phyloP scores from a whole-genome alignment of 2,113 vertebrate genomes.

The Archilochus colubris region DNA sequence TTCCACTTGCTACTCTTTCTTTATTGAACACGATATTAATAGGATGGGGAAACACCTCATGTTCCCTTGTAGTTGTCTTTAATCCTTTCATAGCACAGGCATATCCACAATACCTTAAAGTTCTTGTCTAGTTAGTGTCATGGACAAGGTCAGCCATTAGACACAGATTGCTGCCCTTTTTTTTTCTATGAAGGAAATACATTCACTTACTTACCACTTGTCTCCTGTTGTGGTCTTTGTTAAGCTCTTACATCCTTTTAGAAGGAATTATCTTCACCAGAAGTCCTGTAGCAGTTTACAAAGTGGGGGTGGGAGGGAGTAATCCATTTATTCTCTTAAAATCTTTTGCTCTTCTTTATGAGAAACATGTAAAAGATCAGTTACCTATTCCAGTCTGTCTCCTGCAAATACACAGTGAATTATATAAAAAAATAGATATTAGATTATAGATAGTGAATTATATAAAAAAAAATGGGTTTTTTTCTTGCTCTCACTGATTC shows the following conservation, averaged over 20 bases:
- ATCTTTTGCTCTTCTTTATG: not conserved
- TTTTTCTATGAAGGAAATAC: not conserved
- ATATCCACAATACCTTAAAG: not conserved
- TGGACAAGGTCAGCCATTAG: not conserved
- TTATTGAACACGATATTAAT: not conserved
- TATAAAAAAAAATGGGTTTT: not conserved
- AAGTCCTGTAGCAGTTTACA: not conserved
- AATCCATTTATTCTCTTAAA: not conserved
- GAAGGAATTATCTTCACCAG: not conserved
- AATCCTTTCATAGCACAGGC: not conserved
- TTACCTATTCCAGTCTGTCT: not conserved
- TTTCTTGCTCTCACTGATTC: not conserved
- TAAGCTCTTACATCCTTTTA: not conserved
- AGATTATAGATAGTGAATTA: too few species aligned
- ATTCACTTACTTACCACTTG: not conserved
- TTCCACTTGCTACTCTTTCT: not conserved
- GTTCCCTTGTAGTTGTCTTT: not conserved
- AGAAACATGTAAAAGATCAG: not conserved
- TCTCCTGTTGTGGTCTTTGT: not conserved
- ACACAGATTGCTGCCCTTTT: not conserved
- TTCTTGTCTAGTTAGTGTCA: not conserved
- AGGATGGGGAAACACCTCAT: not conserved
- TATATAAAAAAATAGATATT: not conserved
- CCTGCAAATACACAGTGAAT: not conserved
- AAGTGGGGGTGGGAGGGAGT: accelerated